Base-by-base conservation (phyloP, 2,113 vertebrate species). In the Microcebus ravelobensis region DNA sequence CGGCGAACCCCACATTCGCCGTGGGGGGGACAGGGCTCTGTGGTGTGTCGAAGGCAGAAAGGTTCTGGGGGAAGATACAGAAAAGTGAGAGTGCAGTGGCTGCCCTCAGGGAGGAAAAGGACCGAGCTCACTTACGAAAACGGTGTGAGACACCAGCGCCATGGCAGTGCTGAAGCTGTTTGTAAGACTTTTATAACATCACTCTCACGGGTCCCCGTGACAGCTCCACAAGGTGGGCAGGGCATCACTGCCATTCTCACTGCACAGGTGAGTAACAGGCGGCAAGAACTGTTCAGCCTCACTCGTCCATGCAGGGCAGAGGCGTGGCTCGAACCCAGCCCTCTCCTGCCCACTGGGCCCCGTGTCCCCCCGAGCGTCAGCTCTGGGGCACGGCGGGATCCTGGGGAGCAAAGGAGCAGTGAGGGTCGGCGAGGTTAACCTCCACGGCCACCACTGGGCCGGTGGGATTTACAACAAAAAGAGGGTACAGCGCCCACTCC, bases 131-230 rank as follows among this genome's bases (percentile, higher is more conserved):
- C 39, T 4, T 8, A 59, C 2, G 48, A 36, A 52, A 59, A 86
- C 0, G 2, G 8, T 9, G 10, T 1, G 21, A 3, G 23, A 5
- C 17, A 0, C 17, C 59, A 67, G 14, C 4, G 7, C 42, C 23
- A 6, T 0, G 0, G 6, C 1, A 23, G 17, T 27, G 25, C 34
- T 8, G 39, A 17, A 8, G 39, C 50, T 65, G 15, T 45, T 34
- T 57, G 25, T 36, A 31, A 73, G 55, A 52, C 15, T 57, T 45
- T 83, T 23, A 23, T 11, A 13, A 10, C 59, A 48, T 76, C 39
- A 23, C 13, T 68, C 55, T 48, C 5, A 3, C 2, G n/a, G 50
- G 23, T 71, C 39, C 18, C 67, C 70, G 1, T 25, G 70, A 39
- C 57, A 91, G 82, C 29, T 68, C 39, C 0, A 9, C 1, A 6